A percentile compares a stretch with the other conserved stretches of the same genome.
phyloP scores from a whole-genome alignment of 2,888 invertebrate genomes.

The Nemotelus nigrinus region DNA sequence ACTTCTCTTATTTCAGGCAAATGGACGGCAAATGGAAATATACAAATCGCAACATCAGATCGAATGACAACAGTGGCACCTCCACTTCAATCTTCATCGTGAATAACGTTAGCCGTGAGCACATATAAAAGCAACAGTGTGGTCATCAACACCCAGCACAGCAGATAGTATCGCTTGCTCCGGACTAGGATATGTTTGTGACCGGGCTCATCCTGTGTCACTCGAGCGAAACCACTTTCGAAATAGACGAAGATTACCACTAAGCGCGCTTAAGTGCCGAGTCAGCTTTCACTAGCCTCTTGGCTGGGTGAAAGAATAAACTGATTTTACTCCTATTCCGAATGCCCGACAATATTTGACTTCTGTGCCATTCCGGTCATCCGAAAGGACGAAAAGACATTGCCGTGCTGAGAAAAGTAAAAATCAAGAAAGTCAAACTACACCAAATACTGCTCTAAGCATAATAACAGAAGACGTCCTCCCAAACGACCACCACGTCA shows the following conservation, averaged over 20 bases:
- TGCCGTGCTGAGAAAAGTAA: constrained; percentile 1
- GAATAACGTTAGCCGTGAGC: background rate
- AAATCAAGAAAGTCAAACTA: background rate
- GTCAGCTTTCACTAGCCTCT: constrained; percentile 40
- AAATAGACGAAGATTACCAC: constrained; percentile 21
- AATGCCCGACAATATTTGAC: constrained; percentile 36
- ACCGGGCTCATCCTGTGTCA: constrained; percentile 21
- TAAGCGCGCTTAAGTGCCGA: constrained; percentile 17
- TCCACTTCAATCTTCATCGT: background rate
- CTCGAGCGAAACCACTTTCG: constrained; percentile 6
- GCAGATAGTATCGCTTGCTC: constrained; percentile 11
- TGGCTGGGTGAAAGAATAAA: background rate
- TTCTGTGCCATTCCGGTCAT: background rate
- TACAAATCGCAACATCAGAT: background rate
- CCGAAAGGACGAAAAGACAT: constrained; percentile 24
- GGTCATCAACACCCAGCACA: constrained; percentile 28
- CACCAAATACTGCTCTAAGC: background rate
- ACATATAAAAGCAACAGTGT: constrained; percentile 34
- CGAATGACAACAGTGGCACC: background rate
- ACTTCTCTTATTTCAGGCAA: constrained; percentile 11
- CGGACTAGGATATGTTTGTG: constrained; percentile 28
- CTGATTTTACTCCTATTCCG: background rate
- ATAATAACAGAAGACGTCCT: constrained; percentile 4
- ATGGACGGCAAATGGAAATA: constrained; percentile 14
- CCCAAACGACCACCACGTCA: background rate